Evolutionary conservation across 2,888 invertebrate genomes (phyloP), one percentile per base, ranked within the genome.

Genomic region (Hyposoter dolosus): DNA sequence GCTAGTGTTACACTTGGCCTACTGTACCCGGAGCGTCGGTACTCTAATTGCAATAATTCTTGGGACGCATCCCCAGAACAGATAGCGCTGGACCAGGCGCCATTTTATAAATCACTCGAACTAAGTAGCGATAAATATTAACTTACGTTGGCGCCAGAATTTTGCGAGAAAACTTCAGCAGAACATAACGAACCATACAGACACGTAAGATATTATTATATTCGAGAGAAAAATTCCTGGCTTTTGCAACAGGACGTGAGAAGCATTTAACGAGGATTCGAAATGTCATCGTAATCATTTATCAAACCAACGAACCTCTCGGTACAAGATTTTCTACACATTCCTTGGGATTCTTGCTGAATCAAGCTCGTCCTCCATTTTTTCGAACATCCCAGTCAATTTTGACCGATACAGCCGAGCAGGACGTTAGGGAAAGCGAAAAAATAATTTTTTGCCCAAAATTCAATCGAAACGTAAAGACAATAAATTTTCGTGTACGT

Each of bases 21-120:
- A n/a, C 23, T 60, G 76, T 79, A 79, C 71, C 60, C 40, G 40
- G 28, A 69, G 74, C 68, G 65, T 68, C 60, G 63, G 72, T 84
- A 82, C 86, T 89, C 88, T 89, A 89, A 89, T 89, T 89, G 89
- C 86, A 83, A 88, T 89, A 89, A 89, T 77, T 89, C 89, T 83
- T 65, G 84, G 84, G 78, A 76, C 77, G 76, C 74, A 71, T 84
- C 68, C 60, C 17, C 72, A 80, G 80, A 79, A 87, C 82, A 87
- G 84, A 87, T 87, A 82, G 84, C 77, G 80, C 43, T 43, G 84
- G 40, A 56, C 78, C 60, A 9, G 63, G n/a, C 76, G 72, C 84
- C 74, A 81, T 88, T 84, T 83, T 79, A 84, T 88, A 86, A 86
- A 88, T 88, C 88, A 88, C 88, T 84, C 86, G 78, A 81, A 65